These are phyloP conservation scores for Dysidea cf. avara DNA, from an alignment of 37 sponge, comb jelly and placozoan genomes.

Conservation along the genomic window DNA sequence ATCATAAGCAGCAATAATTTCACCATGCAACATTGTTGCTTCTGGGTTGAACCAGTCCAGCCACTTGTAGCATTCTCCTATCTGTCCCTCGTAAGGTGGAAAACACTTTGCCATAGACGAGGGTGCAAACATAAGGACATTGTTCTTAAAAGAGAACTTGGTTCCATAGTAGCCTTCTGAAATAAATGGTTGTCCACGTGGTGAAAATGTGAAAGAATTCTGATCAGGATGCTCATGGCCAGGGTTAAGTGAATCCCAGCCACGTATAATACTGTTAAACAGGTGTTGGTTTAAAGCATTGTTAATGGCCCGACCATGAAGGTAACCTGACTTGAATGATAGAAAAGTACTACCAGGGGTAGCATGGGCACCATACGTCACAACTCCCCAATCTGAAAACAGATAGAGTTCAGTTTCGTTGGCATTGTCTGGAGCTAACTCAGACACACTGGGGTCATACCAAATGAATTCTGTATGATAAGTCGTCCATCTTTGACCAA, in stretches of 20 bases:
- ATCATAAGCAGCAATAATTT: slow-evolving; percentile 7
- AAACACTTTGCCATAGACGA: slow-evolving; percentile 15
- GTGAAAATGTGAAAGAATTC: slow-evolving; percentile 32
- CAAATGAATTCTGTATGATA: slow-evolving; percentile 32
- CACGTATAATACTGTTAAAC: background rate
- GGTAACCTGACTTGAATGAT: slow-evolving; percentile 29
- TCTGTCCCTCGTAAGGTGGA: slow-evolving; percentile 23
- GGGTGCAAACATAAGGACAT: slow-evolving; percentile 27
- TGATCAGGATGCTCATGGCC: slow-evolving; percentile 54
- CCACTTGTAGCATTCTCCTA: slow-evolving; percentile 43
- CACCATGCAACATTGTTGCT: background rate
- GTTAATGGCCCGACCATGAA: slow-evolving; percentile 31
- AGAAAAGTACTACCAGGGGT: slow-evolving; percentile 2
- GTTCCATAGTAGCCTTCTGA: slow-evolving; percentile 33
- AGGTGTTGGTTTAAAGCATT: slow-evolving; percentile 2
- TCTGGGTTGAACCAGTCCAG: slow-evolving; percentile 24
- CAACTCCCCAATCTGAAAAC: slow-evolving; percentile 29
- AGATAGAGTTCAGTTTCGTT: background rate
- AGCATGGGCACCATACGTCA: slow-evolving; percentile 20
- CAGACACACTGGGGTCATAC: slow-evolving; percentile 28
- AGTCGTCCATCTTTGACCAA: slow-evolving; percentile 1
- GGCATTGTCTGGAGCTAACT: background rate
- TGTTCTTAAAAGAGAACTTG: slow-evolving; percentile 35
- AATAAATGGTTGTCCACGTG: slow-evolving; percentile 25
- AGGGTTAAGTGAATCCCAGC: slow-evolving; percentile 30